Evolutionary conservation across 1,140 invertebrate genomes (phyloP).

Genomic region (Lasaia peninsularis): DNA sequence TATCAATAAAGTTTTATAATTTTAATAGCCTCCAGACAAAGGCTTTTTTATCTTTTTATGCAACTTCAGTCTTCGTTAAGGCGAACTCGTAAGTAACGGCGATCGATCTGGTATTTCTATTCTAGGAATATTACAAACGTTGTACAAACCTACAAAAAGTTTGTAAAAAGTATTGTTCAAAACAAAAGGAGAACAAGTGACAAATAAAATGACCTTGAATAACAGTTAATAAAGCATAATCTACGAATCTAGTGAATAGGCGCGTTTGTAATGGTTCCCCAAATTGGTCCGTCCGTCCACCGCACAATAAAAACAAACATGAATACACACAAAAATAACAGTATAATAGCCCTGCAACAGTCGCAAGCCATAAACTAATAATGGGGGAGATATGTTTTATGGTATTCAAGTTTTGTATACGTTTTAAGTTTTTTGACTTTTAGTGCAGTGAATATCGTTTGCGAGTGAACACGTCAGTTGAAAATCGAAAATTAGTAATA

Average conservation of each 20-base stretch:
- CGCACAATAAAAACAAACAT: slow-evolving; percentile 73
- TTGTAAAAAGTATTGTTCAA: not conserved
- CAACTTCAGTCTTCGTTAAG: not conserved
- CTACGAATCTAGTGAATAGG: slow-evolving; percentile 50
- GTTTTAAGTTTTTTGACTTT: slow-evolving; percentile 61
- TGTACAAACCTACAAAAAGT: not conserved
- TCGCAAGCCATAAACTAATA: slow-evolving; percentile 75
- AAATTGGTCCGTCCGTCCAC: slow-evolving; percentile 64
- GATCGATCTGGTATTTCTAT: not conserved
- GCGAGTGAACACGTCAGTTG: slow-evolving; percentile 52
- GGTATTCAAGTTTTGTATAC: slow-evolving; percentile 70
- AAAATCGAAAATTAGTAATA: slow-evolving; percentile 17
- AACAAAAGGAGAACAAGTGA: slow-evolving; percentile 15
- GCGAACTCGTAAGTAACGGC: not conserved
- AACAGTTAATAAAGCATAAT: slow-evolving; percentile 41
- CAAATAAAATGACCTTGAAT: slow-evolving; percentile 35
- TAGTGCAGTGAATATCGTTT: slow-evolving; percentile 61
- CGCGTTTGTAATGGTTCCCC: slow-evolving; percentile 55
- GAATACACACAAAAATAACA: slow-evolving; percentile 65
- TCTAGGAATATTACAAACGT: not conserved
- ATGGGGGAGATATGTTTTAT: slow-evolving; percentile 77
- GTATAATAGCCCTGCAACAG: slow-evolving; percentile 70
- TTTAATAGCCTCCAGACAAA: too few relatives aligned
- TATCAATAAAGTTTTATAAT: too few relatives aligned
- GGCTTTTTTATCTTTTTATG: too few relatives aligned